Percentiles rank a stretch among this genome's conserved stretches.
Evolutionary conservation across 1,140 invertebrate genomes (phyloP).

Genomic region (Sycophila sp.): DNA sequence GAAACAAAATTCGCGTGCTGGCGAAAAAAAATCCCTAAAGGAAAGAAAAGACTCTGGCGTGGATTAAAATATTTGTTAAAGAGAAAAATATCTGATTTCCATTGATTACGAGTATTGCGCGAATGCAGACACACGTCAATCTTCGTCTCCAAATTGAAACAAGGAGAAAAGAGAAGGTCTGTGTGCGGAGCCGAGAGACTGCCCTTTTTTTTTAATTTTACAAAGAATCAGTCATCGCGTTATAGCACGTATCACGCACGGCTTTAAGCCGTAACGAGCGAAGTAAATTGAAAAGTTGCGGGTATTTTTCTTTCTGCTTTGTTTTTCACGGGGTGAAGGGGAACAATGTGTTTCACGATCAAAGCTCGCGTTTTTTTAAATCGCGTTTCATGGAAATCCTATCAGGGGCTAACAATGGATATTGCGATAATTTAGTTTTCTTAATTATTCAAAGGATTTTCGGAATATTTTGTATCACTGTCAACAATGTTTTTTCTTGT

Average conservation of each 20-base stretch:
- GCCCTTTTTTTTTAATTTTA: not conserved
- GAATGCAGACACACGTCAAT: constrained; percentile 22
- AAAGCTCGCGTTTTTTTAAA: constrained; percentile 12
- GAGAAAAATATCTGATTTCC: constrained; percentile 16
- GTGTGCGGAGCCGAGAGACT: not conserved
- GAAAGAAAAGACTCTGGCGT: not conserved
- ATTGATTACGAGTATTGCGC: constrained; percentile 14
- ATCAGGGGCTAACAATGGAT: not conserved
- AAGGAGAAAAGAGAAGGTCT: not conserved
- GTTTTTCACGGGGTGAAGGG: not conserved
- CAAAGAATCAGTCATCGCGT: not conserved
- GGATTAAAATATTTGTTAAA: constrained; percentile 17
- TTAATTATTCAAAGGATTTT: too few relatives aligned
- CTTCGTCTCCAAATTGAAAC: not conserved
- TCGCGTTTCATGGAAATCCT: not conserved
- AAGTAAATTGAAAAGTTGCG: constrained; percentile 37
- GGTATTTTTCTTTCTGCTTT: constrained; percentile 2
- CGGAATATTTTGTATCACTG: too few relatives aligned
- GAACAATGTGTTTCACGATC: constrained; percentile 10
- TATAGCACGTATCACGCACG: not conserved
- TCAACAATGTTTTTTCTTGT: too few relatives aligned
- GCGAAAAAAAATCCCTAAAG: not conserved
- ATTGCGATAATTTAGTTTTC: constrained; percentile 3
- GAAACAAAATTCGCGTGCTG: too few relatives aligned
- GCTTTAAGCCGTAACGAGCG: constrained; percentile 15